Base-by-base conservation (phyloP, 2,888 invertebrate species). In the Panzeria rudis region DNA sequence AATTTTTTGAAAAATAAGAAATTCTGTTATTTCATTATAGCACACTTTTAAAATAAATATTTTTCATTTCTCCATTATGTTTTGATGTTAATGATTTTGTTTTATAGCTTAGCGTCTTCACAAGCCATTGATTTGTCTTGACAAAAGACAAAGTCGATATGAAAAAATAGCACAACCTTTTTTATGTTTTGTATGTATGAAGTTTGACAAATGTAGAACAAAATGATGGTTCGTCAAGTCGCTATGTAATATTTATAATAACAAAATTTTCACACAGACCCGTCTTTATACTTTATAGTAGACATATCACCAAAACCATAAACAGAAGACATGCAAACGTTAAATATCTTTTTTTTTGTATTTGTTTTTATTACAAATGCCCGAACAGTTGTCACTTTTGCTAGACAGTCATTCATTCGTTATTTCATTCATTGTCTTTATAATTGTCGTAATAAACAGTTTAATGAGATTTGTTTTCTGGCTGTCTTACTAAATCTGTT, bases 381-480 rank as follows among this genome's bases (percentile, higher is more conserved):
- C 29, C 56, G 15, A 71, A 32, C 66, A 66, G 59, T 71, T 72
- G 41, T 41, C 59, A 68, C 44, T 64, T 71, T 64, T 23, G n/a
- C n/a, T 25, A 44, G 56, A 50, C 38, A 68, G 25, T 29, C 59
- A 20, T 44, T 69, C 56, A 35, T 25, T 68, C 56, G 23, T 29
- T 29, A 29, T 29, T 25, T 68, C 47, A 25, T 76, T 76, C 13
- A 25, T 71, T 54, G 15, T 44, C 41, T 20, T 68, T 38, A 52
- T 79, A 79, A 79, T 73, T 73, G 52, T 68, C 38, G 23, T 52
- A 64, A 79, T 79, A 47, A 72, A 72, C 64, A 79, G 73, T 73
- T 75, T 41, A 73, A 44, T 73, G 32, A 20, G 44, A 66, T 50
- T 59, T 62, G n/a, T 62, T 61, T 68, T 75, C 59, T 66, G 54